Evolutionary conservation across 30 jellyfish, hydroid and myxozoan genomes (phyloP), one percentile per base, ranked within the genome.

Genomic region (Mastigias papua): DNA sequence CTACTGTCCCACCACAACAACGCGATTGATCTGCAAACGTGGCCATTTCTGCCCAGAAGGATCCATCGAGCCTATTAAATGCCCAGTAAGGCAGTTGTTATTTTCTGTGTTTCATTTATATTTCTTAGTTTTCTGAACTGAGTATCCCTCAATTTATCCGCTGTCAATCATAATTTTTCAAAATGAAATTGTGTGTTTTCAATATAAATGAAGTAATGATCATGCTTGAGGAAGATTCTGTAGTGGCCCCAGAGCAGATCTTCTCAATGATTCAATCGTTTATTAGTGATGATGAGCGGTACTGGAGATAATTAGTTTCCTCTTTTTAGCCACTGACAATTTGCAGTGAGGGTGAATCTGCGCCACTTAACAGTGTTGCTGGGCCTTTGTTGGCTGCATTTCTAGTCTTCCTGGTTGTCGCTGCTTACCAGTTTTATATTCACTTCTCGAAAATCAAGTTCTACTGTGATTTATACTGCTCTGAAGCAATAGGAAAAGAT

Each of bases 61-160:
- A 29, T 50, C 90, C 0, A 73, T 49, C 29, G 90, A 76, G 20
- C 96, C 96, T 5, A 22, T 65, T 22, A 74, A 76, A 10, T 87
- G 96, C 30, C 96, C 90, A 73, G 96, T 87, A 87, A 75, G 90
- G 6, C 54, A n/a, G n/a, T n/a, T n/a, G n/a, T n/a, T n/a, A n/a
- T n/a, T n/a, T n/a, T n/a, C n/a, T n/a, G n/a, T n/a, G n/a, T n/a
- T n/a, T n/a, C n/a, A n/a, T n/a, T n/a, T n/a, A n/a, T n/a, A n/a
- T n/a, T n/a, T n/a, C n/a, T n/a, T n/a, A n/a, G n/a, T n/a, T n/a
- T n/a, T n/a, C n/a, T n/a, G n/a, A n/a, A n/a, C n/a, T n/a, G n/a
- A n/a, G n/a, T n/a, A n/a, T n/a, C n/a, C n/a, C n/a, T n/a, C n/a
- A n/a, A n/a, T n/a, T n/a, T n/a, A n/a, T n/a, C n/a, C n/a, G n/a